These are phyloP conservation scores for Prunella fulvescens DNA, from an alignment of 2,113 vertebrate species.

Conservation along the genomic window DNA sequence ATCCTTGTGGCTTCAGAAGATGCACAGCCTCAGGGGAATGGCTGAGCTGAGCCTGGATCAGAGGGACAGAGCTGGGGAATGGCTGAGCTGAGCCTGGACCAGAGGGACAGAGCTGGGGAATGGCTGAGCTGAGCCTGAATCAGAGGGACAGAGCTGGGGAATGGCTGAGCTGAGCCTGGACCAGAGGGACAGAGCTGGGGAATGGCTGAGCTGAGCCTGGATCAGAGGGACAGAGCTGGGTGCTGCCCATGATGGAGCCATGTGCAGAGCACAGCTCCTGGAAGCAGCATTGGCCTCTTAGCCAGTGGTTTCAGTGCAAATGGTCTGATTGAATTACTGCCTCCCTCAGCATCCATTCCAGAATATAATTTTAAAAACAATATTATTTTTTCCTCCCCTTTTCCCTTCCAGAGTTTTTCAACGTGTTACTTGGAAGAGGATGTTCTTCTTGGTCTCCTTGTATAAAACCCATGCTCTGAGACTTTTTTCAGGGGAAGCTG, in stretches of 20 bases:
- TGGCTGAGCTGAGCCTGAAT: not conserved
- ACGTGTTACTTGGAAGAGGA: not conserved
- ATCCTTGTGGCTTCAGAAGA: not conserved
- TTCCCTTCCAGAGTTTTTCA: not conserved
- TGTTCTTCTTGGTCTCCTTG: not conserved
- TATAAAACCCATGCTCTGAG: not conserved
- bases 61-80: not conserved
- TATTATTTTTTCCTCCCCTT: not conserved
- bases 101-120: not conserved
- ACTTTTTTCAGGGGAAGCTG: not conserved
- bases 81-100: not conserved
- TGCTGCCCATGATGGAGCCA: not conserved
- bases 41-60: not conserved
- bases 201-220: not conserved
- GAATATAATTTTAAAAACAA: not conserved
- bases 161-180: not conserved
- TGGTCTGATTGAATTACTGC: not conserved
- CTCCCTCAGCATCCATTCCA: not conserved
- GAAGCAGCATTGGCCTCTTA: not conserved
- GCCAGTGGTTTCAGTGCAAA: not conserved
- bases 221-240: not conserved
- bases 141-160: not conserved
- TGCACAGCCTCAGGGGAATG: not conserved
- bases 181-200: not conserved
- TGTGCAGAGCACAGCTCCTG: not conserved